phyloP scores from a whole-genome alignment of 2,888 invertebrate genomes.

The Pristionchus japonicus region DNA sequence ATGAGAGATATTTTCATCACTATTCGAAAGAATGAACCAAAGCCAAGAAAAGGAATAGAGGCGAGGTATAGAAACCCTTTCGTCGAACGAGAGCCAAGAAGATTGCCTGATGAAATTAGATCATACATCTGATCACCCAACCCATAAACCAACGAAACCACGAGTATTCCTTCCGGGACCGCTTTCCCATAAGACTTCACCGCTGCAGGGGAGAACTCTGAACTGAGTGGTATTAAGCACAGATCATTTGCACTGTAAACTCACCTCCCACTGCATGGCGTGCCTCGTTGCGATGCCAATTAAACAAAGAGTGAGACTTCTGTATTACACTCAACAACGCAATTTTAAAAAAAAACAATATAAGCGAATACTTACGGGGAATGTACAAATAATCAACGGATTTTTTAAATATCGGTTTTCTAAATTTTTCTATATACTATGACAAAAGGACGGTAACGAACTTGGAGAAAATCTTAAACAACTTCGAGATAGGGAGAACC shows the following conservation, averaged over 20 bases:
- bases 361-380: neutral
- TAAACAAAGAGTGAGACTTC: neutral
- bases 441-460: neutral
- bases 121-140: neutral
- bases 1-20: too few relatives aligned
- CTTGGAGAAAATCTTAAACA: neutral
- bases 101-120: neutral
- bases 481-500: slow-evolving; percentile 35
- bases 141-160: slow-evolving; percentile 13
- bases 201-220: slow-evolving; percentile 8
- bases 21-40: neutral
- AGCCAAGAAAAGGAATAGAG: neutral
- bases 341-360: neutral
- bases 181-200: neutral
- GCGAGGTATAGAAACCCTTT: too few relatives aligned
- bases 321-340: neutral
- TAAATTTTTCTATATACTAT: neutral
- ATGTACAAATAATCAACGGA: slow-evolving; percentile 24
- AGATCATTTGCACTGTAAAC: neutral
- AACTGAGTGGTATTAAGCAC: slow-evolving; percentile 11
- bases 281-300: neutral
- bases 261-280: slow-evolving; percentile 2
- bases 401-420: neutral
- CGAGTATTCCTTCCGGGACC: neutral
- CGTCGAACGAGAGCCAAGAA: neutral